Conservation (phyloP, 2,888 invertebrate species). For the Abscondita cerata region DNA sequence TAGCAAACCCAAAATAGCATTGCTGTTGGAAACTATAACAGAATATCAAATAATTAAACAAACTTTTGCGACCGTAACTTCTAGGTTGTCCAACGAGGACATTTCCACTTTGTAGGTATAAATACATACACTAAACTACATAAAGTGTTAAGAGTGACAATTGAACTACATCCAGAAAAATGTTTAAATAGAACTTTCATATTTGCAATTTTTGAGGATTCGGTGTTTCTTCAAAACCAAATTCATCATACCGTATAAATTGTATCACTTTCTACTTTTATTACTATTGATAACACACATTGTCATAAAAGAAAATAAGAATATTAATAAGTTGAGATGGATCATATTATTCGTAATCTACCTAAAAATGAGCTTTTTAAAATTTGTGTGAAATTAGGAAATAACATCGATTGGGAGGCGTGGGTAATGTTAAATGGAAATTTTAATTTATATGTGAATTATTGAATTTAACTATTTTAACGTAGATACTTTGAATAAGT, state of each 20-base stretch:
- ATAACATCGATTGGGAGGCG: too few species aligned
- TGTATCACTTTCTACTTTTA: slow-evolving; percentile 69
- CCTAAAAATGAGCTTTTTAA: too few species aligned
- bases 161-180: slow-evolving; percentile 76
- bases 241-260: slow-evolving; percentile 77
- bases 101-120: slow-evolving; percentile 55
- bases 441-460: too few species aligned
- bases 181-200: slow-evolving; percentile 81
- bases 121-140: slow-evolving; percentile 62
- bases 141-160: slow-evolving; percentile 63
- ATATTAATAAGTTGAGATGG: too few species aligned
- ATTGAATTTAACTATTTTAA: too few species aligned
- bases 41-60: background rate
- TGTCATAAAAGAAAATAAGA: too few species aligned
- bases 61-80: slow-evolving; percentile 57
- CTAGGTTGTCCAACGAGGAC: slow-evolving; percentile 59
- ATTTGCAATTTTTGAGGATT: slow-evolving; percentile 64
- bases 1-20: slow-evolving; percentile 66
- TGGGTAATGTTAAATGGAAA: too few species aligned
- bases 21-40: slow-evolving; percentile 65
- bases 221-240: slow-evolving; percentile 63
- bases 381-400: too few species aligned
- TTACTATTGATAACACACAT: too few species aligned
- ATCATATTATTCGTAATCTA: too few species aligned
- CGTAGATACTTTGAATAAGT: too few species aligned